Evolutionary conservation across 2,888 invertebrate species (phyloP).

Genomic region (Vesta saturnalis): DNA sequence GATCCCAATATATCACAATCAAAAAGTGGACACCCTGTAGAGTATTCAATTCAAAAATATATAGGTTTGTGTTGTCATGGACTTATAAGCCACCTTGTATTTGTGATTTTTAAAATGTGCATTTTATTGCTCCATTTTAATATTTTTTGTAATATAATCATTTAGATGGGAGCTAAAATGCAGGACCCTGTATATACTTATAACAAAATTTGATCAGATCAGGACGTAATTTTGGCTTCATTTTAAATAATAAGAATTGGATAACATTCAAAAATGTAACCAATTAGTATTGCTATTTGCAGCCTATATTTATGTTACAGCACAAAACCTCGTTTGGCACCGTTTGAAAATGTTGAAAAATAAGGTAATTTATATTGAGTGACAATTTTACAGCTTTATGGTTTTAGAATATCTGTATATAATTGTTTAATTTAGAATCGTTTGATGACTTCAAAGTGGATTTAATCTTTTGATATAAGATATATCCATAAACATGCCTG

Average conservation of each 20-base stretch:
- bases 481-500: conserved; percentile 29
- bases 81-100: too few relatives aligned
- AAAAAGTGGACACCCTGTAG: too few relatives aligned
- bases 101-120: too few relatives aligned
- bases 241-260: background rate
- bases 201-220: too few relatives aligned
- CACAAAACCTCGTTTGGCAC: conserved; percentile 7
- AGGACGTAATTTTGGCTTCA: background rate
- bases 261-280: background rate
- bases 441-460: conserved; percentile 40
- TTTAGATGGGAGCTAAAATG: too few relatives aligned
- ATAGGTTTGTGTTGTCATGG: too few relatives aligned
- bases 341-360: conserved; percentile 16
- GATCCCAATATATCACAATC: too few relatives aligned
- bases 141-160: too few relatives aligned
- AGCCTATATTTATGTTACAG: background rate
- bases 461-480: conserved; percentile 43
- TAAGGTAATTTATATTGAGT: conserved; percentile 17
- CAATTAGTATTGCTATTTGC: background rate
- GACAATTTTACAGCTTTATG: conserved; percentile 28
- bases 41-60: too few relatives aligned
- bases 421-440: conserved; percentile 45
- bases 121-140: too few relatives aligned
- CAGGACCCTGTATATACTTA: too few relatives aligned
- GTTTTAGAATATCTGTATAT: conserved; percentile 36